A percentile compares a stretch with the other conserved stretches of the same genome.
These are phyloP conservation scores for Callopanchax toddi DNA, from an alignment of 2,113 vertebrate species.

Conservation along the genomic window DNA sequence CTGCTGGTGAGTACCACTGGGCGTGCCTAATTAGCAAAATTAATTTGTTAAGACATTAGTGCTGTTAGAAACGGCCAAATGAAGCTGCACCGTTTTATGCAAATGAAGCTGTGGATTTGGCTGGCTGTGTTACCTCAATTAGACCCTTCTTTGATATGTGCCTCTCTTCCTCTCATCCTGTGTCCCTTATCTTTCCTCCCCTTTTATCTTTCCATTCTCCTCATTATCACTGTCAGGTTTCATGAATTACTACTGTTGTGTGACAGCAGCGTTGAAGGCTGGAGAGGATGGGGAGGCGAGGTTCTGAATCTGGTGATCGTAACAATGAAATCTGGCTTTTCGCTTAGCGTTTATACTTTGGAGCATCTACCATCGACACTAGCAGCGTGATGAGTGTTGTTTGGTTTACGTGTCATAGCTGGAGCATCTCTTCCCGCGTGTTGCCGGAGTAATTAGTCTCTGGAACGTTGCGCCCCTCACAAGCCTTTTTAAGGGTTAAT, in stretches of 20 bases:
- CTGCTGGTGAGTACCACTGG: slow-evolving; percentile 92
- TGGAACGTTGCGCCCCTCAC: slow-evolving; percentile 88
- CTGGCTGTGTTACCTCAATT: slow-evolving; percentile 93
- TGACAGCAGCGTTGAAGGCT: slow-evolving; percentile 48
- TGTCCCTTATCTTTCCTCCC: slow-evolving; percentile 59
- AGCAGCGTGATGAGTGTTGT: slow-evolving; percentile 39
- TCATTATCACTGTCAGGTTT: slow-evolving; percentile 70
- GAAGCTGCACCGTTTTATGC: slow-evolving; percentile 95
- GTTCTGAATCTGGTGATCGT: slow-evolving; percentile 88
- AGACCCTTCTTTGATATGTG: slow-evolving; percentile 93
- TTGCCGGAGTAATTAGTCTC: slow-evolving; percentile 74
- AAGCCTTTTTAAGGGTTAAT: slow-evolving; percentile 99
- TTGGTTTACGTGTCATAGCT: slow-evolving; percentile 43
- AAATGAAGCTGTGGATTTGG: slow-evolving; percentile 92
- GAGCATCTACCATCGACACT: slow-evolving; percentile 74
- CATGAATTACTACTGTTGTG: slow-evolving; percentile 89
- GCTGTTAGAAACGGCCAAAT: slow-evolving; percentile 95
- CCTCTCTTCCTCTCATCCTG: slow-evolving; percentile 81
- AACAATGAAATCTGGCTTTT: slow-evolving; percentile 86
- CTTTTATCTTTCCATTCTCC: slow-evolving; percentile 64
- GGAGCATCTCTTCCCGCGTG: slow-evolving; percentile 41
- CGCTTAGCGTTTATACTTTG: slow-evolving; percentile 88
- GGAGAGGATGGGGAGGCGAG: slow-evolving; percentile 56
- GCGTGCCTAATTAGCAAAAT: slow-evolving; percentile 99
- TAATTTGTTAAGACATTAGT: slow-evolving; percentile 99